phyloP scores from a whole-genome alignment of 1,140 invertebrate genomes.

The Rhysida immarginata region DNA sequence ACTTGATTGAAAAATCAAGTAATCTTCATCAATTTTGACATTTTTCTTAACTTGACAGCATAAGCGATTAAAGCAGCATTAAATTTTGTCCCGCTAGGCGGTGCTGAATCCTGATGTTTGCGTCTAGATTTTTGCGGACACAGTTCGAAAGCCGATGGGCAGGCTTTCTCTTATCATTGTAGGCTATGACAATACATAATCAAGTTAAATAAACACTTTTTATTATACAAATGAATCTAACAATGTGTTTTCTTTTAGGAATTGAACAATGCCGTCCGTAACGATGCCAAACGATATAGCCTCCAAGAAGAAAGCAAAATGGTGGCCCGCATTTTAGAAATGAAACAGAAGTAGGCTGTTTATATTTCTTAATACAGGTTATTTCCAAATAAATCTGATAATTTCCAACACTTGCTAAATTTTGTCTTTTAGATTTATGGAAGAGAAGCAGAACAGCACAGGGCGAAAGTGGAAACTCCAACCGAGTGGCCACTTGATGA shows the following conservation, averaged over 20 bases:
- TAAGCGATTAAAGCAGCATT: too few species aligned
- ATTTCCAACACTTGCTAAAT: not conserved
- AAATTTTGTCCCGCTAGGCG: too few species aligned
- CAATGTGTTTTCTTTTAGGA: constrained; percentile 35
- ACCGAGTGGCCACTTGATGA: constrained; percentile 47
- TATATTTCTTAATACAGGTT: not conserved
- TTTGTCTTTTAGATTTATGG: constrained; percentile 14
- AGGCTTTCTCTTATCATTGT: too few species aligned
- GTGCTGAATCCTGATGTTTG: too few species aligned
- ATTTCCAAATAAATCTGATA: not conserved
- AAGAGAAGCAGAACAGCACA: constrained; percentile 7
- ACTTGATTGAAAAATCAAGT: too few species aligned
- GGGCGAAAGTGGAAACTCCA: constrained; percentile 52
- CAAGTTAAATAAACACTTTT: too few species aligned
- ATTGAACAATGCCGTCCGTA: constrained; percentile 47
- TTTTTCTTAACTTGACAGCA: too few species aligned
- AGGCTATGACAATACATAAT: too few species aligned
- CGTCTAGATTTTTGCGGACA: too few species aligned
- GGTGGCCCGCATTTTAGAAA: constrained; percentile 24
- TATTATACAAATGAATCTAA: not conserved
- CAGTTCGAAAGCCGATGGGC: too few species aligned
- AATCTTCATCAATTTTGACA: too few species aligned
- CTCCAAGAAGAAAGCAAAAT: constrained; percentile 27
- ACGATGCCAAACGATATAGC: constrained; percentile 32
- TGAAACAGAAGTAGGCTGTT: constrained; percentile 15